Base-by-base conservation (phyloP, 2,113 vertebrate species). In the Amazona vittata region DNA sequence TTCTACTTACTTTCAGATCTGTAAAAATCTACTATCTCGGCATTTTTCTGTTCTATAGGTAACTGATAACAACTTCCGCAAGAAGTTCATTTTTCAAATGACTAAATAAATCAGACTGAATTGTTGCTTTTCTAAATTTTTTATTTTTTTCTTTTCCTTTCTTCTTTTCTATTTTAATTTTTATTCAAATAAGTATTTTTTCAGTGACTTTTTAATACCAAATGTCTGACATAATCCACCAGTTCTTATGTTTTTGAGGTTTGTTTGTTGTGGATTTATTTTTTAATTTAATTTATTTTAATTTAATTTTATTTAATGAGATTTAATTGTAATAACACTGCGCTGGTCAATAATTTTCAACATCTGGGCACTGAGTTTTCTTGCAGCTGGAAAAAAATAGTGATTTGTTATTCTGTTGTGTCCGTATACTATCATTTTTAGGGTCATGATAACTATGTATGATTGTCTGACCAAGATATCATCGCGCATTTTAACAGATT, bases 281-380 rank as follows among this genome's bases (percentile, higher is more conserved):
- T n/a, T 17, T 15, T 0, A 5, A 55, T 60, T 55, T 16, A 43
- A 55, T 81, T 63, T 2, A n/a, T n/a, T 17, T 15, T 0, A 5
- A 55, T 60, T 55, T 16, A 43, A 55, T 81, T 63, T 2, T 2
- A 3, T 80, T 71, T 65, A 71, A 67, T 60, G 25, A 47, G 1
- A 71, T 67, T 76, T 28, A 46, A 47, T 46, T 70, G 9, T 21
- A 64, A 15, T 43, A 67, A 49, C 21, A 46, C 6, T 47, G 15
- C 37, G 4, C 46, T 22, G 14, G 12, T n/a, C 26, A 86, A n/a
- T 49, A 63, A 35, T 65, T 86, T 67, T 52, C 31, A 60, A 15
- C 15, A 53, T 49, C 39, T 67, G 8, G 15, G 15, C 11, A 19
- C 4, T 49, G 15, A 73, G 20, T 62, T 17, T 69, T 65, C 55